These are phyloP conservation scores for Pangasius macronema DNA, from an alignment of 2,797 vertebrate genomes.

Conservation along the genomic window DNA sequence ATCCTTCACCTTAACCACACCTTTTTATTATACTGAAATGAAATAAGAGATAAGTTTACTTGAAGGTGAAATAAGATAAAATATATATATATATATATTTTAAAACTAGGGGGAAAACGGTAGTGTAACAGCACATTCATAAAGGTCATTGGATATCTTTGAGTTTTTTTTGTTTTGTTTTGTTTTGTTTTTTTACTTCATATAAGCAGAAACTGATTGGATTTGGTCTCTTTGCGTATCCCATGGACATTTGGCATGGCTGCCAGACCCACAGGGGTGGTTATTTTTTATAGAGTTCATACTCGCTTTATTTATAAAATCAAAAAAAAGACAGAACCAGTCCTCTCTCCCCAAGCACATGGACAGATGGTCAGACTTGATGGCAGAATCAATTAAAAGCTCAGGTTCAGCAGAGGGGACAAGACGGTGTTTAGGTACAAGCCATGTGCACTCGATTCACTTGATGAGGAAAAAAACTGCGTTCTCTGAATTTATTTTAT, in stretches of 20 bases:
- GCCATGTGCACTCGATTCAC: neutral
- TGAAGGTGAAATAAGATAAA: neutral
- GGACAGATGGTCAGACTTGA: constrained; percentile 20
- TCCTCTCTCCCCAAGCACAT: neutral
- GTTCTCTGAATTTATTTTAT: neutral
- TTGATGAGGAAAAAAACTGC: neutral
- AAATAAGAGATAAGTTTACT: neutral
- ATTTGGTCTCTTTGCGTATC: neutral
- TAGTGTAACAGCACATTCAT: neutral
- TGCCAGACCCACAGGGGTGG: neutral
- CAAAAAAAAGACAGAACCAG: neutral
- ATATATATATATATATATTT: neutral
- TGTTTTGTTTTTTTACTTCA: neutral
- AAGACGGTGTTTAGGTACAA: neutral
- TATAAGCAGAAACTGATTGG: neutral
- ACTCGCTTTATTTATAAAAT: neutral
- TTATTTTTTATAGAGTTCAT: neutral
- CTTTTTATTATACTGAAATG: constrained; percentile 3
- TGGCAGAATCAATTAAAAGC: constrained; percentile 9
- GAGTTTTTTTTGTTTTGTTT: no score
- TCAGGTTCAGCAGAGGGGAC: neutral
- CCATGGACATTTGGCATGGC: neutral
- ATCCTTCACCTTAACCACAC: neutral
- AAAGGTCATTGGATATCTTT: neutral
- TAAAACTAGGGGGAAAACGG: neutral